These are phyloP conservation scores for Gymnocephalus cernua DNA, from an alignment of 2,113 vertebrate genomes.

Conservation along the genomic window DNA sequence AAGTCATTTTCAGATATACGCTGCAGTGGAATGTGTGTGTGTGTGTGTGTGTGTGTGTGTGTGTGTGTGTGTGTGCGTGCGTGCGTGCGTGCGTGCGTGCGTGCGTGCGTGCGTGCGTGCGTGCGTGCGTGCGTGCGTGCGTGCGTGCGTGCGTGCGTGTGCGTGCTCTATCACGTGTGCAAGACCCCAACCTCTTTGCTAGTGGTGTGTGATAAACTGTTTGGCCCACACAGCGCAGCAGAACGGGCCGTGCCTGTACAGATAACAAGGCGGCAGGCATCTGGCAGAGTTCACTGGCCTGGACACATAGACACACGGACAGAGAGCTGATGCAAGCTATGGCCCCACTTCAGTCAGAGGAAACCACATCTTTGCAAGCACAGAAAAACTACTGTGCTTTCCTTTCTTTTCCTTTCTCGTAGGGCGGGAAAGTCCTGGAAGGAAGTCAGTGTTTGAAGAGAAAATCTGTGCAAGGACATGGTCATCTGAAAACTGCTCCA, in stretches of 20 bases:
- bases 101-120: background rate
- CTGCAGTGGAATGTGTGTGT: too few species aligned
- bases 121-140: background rate
- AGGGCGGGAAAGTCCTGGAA: constrained; percentile 31
- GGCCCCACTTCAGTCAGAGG: constrained; percentile 54
- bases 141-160: background rate
- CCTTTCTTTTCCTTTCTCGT: constrained; percentile 40
- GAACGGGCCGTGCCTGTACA: constrained; percentile 42
- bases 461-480: constrained; percentile 37
- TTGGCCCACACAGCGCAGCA: constrained; percentile 29
- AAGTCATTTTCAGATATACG: background rate
- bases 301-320: constrained; percentile 46
- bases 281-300: constrained; percentile 57
- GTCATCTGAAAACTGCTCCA: constrained; percentile 6
- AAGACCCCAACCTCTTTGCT: constrained; percentile 34
- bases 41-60: background rate
- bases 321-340: constrained; percentile 55
- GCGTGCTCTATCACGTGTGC: constrained; percentile 17
- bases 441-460: constrained; percentile 53
- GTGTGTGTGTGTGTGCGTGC: background rate
- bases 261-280: constrained; percentile 65
- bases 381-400: constrained; percentile 42
- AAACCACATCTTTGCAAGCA: constrained; percentile 64
- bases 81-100: background rate
- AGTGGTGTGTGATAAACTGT: constrained; percentile 57